Evolutionary conservation across 2,797 vertebrate species (phyloP), one percentile per base, ranked within the genome.

Genomic region (Caiman crocodilus): DNA sequence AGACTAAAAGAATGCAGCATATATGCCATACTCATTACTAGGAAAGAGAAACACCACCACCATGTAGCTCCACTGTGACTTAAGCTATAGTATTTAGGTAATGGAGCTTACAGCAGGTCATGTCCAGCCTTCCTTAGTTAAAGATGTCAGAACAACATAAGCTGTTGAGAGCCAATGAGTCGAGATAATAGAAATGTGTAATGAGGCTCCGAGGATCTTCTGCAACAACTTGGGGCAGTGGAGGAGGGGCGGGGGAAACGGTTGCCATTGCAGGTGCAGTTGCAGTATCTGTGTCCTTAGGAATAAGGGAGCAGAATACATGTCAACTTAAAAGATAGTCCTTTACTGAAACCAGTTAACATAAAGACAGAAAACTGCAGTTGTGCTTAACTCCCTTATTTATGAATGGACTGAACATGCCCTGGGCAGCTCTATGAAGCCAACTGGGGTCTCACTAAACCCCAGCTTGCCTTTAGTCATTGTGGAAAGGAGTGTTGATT

Each of bases 371-470:
- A 6, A 13, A 5, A 0, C 1, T 28, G 5, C 1, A 10, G 5
- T 2, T 20, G 60, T 28, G 21, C 26, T 42, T 74, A 17, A 4
- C 13, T 17, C 32, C 61, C 20, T 2, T 21, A 5, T 10, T 82
- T 55, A 14, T 1, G 25, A 21, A 4, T 2, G 0, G 11, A 69
- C 50, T 11, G n/a, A 71, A 25, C 0, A 0, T 32, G 76, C 64
- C 71, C 64, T 42, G 69, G 42, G 69, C 35, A 2, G 69, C 26
- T 21, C 50, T 8, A 73, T 73, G 14, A 50, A 50, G 42, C 42
- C 42, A 50, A 50, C 9, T 50, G 42, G 42, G 42, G 42, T 50
- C 14, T 73, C 35, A 21, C 20, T 71, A 71, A 71, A 73, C 14
- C 35, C n/a, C 11, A 1, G 1, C 30, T 8, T 63, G 65, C 28